Conservation (phyloP, 2,888 invertebrate genomes). For the Emesis furor region DNA sequence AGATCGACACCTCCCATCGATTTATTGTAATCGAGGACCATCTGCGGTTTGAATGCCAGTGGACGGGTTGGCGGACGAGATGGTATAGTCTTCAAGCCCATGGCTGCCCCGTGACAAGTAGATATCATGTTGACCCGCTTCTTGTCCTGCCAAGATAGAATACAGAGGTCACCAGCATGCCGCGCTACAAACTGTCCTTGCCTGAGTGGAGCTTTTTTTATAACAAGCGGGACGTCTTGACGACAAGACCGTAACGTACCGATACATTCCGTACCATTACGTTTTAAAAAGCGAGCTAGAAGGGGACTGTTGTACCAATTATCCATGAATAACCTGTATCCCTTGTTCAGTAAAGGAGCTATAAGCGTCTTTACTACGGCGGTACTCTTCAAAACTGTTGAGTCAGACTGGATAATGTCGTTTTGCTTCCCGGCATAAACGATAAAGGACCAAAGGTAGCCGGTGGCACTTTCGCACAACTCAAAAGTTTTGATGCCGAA, state of each 20-base stretch:
- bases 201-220: not conserved
- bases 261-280: constrained; percentile 51
- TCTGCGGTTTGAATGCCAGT: not conserved
- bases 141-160: not conserved
- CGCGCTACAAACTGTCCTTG: not conserved
- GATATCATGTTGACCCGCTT: not conserved
- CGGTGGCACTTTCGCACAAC: constrained; percentile 67
- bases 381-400: not conserved
- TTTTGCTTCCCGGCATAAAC: constrained; percentile 33
- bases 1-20: constrained; percentile 36
- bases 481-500: constrained; percentile 72
- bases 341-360: constrained; percentile 49
- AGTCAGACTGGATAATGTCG: too few species aligned
- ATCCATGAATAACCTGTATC: constrained; percentile 46
- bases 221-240: constrained; percentile 1
- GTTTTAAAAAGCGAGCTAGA: constrained; percentile 51
- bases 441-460: constrained; percentile 54
- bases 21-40: not conserved
- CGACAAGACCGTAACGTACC: constrained; percentile 46
- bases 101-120: constrained; percentile 12
- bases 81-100: not conserved
- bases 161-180: not conserved
- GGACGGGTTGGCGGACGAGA: not conserved
- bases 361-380: constrained; percentile 28
- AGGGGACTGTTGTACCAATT: constrained; percentile 54